A percentile compares a stretch with the other conserved stretches of the same genome.
Evolutionary conservation across 2,888 invertebrate genomes (phyloP).

Genomic region (Lysandra bellargus): DNA sequence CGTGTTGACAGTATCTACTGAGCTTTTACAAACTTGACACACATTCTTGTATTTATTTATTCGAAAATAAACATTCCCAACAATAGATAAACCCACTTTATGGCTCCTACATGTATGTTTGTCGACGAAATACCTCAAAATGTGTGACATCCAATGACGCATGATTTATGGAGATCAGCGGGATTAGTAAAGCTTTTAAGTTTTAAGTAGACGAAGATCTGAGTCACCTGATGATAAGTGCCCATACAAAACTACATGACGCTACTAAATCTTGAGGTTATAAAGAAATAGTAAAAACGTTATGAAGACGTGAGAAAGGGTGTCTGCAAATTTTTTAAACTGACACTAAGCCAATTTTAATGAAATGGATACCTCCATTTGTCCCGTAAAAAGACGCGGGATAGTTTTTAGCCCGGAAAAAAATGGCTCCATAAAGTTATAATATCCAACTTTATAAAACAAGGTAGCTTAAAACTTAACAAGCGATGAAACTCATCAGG

Average conservation of each 20-base stretch:
- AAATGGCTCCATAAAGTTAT: not conserved
- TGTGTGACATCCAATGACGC: not conserved
- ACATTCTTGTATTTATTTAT: slow-evolving; percentile 30
- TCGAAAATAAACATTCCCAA: slow-evolving; percentile 21
- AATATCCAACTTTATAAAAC: no score
- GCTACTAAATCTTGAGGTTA: no score
- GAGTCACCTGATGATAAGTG: not conserved
- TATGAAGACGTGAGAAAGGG: no score
- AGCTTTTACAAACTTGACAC: slow-evolving; percentile 32
- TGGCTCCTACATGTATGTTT: not conserved
- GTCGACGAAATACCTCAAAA: not conserved
- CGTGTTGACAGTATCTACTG: slow-evolving; percentile 45
- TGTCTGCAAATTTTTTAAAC: not conserved
- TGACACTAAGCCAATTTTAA: not conserved
- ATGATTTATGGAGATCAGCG: not conserved
- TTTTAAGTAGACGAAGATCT: not conserved
- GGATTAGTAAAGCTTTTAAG: not conserved
- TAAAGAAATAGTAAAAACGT: no score
- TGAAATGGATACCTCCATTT: not conserved
- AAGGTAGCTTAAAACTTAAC: no score
- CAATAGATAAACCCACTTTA: slow-evolving; percentile 27
- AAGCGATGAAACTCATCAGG: not conserved
- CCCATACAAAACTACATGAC: not conserved
- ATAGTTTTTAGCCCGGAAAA: not conserved
- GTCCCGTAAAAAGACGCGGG: not conserved